These are phyloP conservation scores for Drosophila novamexicana DNA, from an alignment of 1,140 invertebrate genomes.

Conservation along the genomic window DNA sequence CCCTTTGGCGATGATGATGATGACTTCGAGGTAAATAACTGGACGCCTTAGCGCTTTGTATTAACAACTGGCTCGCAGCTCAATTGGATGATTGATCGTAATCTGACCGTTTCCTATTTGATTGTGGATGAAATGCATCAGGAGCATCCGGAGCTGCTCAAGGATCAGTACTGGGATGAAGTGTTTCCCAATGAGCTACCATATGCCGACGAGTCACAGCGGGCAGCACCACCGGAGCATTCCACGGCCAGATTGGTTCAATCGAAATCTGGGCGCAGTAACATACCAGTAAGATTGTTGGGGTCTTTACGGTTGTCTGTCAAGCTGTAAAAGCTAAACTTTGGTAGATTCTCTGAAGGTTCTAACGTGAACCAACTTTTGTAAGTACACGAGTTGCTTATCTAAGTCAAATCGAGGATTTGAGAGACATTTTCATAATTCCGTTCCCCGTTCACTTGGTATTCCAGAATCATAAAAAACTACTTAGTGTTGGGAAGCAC, in stretches of 20 bases:
- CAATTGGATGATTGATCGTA: constrained; percentile 95
- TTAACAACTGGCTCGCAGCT: constrained; percentile 85
- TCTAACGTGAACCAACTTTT: too few relatives aligned
- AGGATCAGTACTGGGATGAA: constrained; percentile 96
- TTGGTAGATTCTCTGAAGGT: too few relatives aligned
- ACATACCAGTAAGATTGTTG: too few relatives aligned
- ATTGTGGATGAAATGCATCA: constrained; percentile 97
- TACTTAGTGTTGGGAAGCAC: too few relatives aligned
- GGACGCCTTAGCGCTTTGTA: not conserved
- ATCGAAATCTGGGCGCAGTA: not conserved
- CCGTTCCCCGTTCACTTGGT: too few relatives aligned
- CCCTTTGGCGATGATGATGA: constrained; percentile 96
- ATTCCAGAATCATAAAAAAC: too few relatives aligned
- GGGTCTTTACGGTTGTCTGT: too few relatives aligned
- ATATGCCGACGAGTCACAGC: constrained; percentile 90
- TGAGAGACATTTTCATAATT: too few relatives aligned
- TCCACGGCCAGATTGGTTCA: constrained; percentile 90
- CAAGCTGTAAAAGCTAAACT: too few relatives aligned
- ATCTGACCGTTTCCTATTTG: constrained; percentile 93
- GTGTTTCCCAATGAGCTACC: constrained; percentile 92
- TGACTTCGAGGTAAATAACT: constrained; percentile 84
- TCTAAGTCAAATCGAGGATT: too few relatives aligned
- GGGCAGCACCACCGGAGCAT: constrained; percentile 90
- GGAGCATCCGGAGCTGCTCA: constrained; percentile 93
- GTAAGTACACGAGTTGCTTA: too few relatives aligned